Evolutionary conservation across 2,113 vertebrate species (phyloP).

Genomic region (Microcebus lehilahytsara): DNA sequence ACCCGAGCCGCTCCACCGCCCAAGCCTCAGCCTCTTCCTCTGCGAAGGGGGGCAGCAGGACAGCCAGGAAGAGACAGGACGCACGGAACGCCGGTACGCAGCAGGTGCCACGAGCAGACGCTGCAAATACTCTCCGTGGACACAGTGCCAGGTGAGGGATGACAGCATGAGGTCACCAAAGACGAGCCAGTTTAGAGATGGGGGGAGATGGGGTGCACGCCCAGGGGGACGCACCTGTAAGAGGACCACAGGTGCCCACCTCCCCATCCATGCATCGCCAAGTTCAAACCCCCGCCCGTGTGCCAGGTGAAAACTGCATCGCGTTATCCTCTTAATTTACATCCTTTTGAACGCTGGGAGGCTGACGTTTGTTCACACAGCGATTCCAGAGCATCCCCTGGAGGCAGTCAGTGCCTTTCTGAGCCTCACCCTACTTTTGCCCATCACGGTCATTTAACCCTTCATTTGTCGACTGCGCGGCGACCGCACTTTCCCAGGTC

Average conservation of each 20-base stretch:
- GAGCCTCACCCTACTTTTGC: neutral
- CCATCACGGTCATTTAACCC: neutral
- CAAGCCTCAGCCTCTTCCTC: neutral
- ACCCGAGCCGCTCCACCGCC: neutral
- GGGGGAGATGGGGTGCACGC: no score
- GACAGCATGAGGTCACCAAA: neutral
- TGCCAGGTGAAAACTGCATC: neutral
- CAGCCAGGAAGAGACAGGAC: rapidly evolving
- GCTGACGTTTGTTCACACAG: neutral
- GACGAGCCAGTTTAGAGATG: neutral
- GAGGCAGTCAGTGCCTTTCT: neutral
- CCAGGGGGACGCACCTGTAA: no score
- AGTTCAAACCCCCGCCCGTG: neutral
- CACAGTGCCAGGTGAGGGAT: rapidly evolving
- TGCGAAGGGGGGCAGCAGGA: neutral
- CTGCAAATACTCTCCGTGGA: neutral
- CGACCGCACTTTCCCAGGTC: neutral
- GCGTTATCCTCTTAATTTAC: neutral
- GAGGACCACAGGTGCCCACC: neutral
- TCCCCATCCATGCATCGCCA: rapidly evolving
- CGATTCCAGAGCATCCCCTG: neutral
- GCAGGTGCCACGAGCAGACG: rapidly evolving
- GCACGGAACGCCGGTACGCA: neutral
- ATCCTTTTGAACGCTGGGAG: neutral
- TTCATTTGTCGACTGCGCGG: neutral